Evolutionary conservation across 2,113 vertebrate genomes (phyloP).

Genomic region (human): GRCh38 chr5:174706501-174707000

Average conservation of each 20-base stretch:
- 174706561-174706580: neutral
- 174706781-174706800: fast-evolving
- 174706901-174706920: neutral
- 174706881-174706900: neutral
- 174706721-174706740: fast-evolving
- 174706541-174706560: fast-evolving
- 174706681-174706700: too few relatives aligned
- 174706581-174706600: neutral
- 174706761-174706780: too few relatives aligned
- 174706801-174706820: fast-evolving
- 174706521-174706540: neutral
- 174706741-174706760: neutral
- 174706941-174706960: neutral
- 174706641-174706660: fast-evolving
- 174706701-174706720: neutral
- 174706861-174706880: fast-evolving
- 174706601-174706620: neutral
- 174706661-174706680: neutral
- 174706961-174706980: neutral
- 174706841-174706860: too few relatives aligned
- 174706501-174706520: neutral
- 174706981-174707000: neutral
- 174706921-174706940: neutral
- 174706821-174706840: fast-evolving
- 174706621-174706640: neutral